These are phyloP conservation scores for Crenichthys baileyi DNA, from an alignment of 2,797 vertebrate species.

Conservation along the genomic window DNA sequence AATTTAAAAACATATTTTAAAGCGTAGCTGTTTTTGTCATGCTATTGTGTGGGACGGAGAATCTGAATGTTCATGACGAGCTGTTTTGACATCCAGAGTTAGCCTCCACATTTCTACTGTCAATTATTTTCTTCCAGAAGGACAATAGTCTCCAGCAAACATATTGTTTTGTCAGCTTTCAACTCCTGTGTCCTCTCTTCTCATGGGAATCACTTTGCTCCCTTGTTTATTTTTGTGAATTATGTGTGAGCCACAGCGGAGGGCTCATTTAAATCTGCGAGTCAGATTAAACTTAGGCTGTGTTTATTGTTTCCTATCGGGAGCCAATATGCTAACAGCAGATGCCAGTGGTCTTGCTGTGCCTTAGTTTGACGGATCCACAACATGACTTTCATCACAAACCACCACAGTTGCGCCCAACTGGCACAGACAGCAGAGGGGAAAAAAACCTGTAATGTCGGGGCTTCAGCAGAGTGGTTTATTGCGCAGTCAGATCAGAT, in stretches of 20 bases:
- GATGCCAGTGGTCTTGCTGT: constrained; percentile 58
- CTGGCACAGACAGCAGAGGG: constrained; percentile 40
- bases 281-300: constrained; percentile 49
- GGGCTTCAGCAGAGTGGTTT: constrained; percentile 54
- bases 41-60: constrained; percentile 9
- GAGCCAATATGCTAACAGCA: constrained; percentile 59
- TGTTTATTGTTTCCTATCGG: constrained; percentile 69
- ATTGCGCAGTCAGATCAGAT: constrained; percentile 69
- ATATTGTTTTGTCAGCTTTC: constrained; percentile 25
- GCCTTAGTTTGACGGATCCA: constrained; percentile 59
- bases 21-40: not conserved
- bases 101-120: constrained; percentile 32
- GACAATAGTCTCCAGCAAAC: constrained; percentile 29
- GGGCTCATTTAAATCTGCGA: constrained; percentile 56
- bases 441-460: constrained; percentile 24
- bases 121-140: constrained; percentile 40
- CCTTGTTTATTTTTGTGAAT: constrained; percentile 25
- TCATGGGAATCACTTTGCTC: constrained; percentile 7
- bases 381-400: constrained; percentile 42
- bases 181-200: constrained; percentile 11
- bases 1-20: not conserved
- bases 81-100: constrained; percentile 15
- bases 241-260: constrained; percentile 22
- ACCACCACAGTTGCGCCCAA: constrained; percentile 42
- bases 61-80: constrained; percentile 10